Percentiles rank a stretch among this genome's conserved stretches.
These are phyloP conservation scores for Syngnathus typhle DNA, from an alignment of 2,113 vertebrate species.

Conservation along the genomic window DNA sequence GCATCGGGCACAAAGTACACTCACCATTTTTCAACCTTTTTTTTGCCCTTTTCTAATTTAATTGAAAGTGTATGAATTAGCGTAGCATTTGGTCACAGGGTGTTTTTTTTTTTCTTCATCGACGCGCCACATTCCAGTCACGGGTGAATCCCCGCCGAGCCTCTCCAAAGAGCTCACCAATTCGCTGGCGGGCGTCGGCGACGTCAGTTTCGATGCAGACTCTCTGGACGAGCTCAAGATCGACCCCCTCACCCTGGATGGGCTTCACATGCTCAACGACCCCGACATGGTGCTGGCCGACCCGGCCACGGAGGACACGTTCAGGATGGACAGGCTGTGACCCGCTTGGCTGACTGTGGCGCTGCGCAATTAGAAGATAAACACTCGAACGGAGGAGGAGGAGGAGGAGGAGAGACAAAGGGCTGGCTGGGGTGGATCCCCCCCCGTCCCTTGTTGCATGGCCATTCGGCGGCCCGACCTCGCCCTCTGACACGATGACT, in stretches of 20 bases:
- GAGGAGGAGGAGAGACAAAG: conserved; percentile 36
- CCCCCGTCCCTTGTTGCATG: conserved; percentile 67
- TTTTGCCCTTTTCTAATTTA: neutral
- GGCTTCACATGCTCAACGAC: conserved; percentile 98
- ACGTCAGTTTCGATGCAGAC: conserved; percentile 92
- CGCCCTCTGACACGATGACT: conserved; percentile 56
- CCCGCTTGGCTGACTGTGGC: conserved; percentile 9
- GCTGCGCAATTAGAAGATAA: conserved; percentile 23
- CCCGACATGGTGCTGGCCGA: conserved; percentile 96
- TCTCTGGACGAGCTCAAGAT: conserved; percentile 97
- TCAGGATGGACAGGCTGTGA: conserved; percentile 97
- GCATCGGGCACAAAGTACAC: too few relatives aligned
- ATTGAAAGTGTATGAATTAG: neutral
- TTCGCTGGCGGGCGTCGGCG: conserved; percentile 85
- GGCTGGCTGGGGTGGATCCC: conserved; percentile 57
- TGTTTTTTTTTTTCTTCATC: conserved; percentile 11
- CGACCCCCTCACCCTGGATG: conserved; percentile 93
- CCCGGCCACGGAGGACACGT: conserved; percentile 96
- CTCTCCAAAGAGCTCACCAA: conserved; percentile 95
- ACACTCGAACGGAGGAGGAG: conserved; percentile 36
- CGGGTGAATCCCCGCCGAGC: conserved; percentile 95
- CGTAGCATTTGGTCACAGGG: too few relatives aligned
- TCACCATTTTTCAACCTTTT: too few relatives aligned
- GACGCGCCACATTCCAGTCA: conserved; percentile 72
- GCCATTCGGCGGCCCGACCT: too few relatives aligned